A percentile compares a stretch with the other conserved stretches of the same genome.
These are phyloP conservation scores for Athalia circularis DNA, from an alignment of 2,888 invertebrate species.

Conservation along the genomic window DNA sequence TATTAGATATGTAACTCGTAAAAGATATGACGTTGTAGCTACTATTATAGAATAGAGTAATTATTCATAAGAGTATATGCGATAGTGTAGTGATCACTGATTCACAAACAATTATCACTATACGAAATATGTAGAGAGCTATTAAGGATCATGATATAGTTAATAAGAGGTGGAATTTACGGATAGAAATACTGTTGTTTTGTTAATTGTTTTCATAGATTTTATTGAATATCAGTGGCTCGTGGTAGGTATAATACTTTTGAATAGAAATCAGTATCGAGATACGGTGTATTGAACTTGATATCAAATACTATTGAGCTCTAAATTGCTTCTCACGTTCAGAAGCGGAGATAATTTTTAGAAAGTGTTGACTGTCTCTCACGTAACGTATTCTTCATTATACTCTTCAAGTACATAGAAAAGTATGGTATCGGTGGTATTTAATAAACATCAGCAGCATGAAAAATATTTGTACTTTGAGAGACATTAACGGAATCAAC, in stretches of 20 bases:
- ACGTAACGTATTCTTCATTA: constrained; percentile 13
- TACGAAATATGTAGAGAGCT: constrained; percentile 40
- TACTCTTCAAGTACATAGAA: background rate
- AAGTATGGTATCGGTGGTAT: background rate
- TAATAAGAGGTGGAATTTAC: constrained; percentile 62
- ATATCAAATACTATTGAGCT: constrained; percentile 16
- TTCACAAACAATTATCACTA: constrained; percentile 35
- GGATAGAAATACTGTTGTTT: constrained; percentile 71
- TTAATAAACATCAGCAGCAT: constrained; percentile 4
- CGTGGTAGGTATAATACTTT: constrained; percentile 26
- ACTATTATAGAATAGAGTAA: constrained; percentile 48
- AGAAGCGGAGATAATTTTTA: constrained; percentile 4
- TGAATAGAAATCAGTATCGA: constrained; percentile 8
- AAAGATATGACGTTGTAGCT: constrained; percentile 39
- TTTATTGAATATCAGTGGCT: constrained; percentile 63
- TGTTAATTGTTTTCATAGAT: constrained; percentile 73
- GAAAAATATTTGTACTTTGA: background rate
- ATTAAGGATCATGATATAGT: constrained; percentile 56
- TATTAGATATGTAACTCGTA: constrained; percentile 32
- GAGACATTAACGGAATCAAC: constrained; percentile 3
- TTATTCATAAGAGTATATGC: constrained; percentile 35
- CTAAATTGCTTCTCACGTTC: constrained; percentile 18
- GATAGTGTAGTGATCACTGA: constrained; percentile 44
- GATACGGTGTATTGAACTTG: constrained; percentile 12
- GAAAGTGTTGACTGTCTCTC: constrained; percentile 15